Evolutionary conservation across 2,888 invertebrate genomes (phyloP), one percentile per base, ranked within the genome.

Genomic region (Steinernema hermaphroditum): DNA sequence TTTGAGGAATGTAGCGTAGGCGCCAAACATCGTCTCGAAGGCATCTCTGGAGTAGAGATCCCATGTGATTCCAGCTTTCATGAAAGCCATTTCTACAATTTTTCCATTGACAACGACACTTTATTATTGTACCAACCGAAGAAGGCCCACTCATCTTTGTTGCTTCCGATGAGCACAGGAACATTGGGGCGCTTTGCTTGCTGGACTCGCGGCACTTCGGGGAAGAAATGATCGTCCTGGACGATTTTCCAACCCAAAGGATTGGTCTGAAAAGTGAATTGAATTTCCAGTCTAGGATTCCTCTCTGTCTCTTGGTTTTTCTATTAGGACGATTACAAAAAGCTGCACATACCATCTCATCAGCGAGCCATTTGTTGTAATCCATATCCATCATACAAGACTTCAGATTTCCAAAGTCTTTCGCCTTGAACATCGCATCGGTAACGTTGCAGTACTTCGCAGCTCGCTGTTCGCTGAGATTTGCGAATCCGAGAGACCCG

Each of bases 151-250:
- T 82, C 82, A 68, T 82, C 82, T 49, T 81, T 81, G 1, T 81
- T 81, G 0, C 81, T 82, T 2, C 82, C 82, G 19, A 82, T 80
- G 12, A 82, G 80, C 69, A 82, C 78, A 14, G 82, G 82, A 49
- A 82, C 80, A 24, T 77, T 75, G 8, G 82, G 79, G 2, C 80
- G 72, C 8, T 57, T 50, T 2, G 72, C 37, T 0, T 76, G 73
- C 37, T 81, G 70, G 34, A 72, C 70, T 6, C 79, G 78, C 14
- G 78, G 75, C n/a, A 76, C 74, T 19, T 75, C 80, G 0, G 80
- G 80, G 0, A 82, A 57, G 75, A 82, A 81, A 9, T 73, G 73
- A 22, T 78, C 80, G 72, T 82, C 82, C 2, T 80, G 75, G 0
- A 80, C 80, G n/a, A 82, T 80, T 76, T 79, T 75, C 82, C 82